phyloP scores from a whole-genome alignment of 2,113 vertebrate species.

The Neogale vison region DNA sequence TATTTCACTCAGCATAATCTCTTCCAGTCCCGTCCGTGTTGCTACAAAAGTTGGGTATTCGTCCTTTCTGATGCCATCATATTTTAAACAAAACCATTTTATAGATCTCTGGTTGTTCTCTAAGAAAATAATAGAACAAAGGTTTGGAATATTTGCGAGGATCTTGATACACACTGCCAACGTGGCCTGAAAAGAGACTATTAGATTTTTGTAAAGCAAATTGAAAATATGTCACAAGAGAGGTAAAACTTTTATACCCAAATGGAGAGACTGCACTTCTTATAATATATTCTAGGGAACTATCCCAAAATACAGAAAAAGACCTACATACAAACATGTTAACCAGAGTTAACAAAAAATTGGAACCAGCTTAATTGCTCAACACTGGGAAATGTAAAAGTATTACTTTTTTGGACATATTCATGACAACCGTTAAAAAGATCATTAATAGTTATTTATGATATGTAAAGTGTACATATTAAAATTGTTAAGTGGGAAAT shows the following conservation, averaged over 20 bases:
- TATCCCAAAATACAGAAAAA: background rate
- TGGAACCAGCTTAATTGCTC: background rate
- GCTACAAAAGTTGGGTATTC: no score
- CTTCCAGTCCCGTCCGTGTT: no score
- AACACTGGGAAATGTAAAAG: background rate
- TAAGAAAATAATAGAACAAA: slow-evolving; percentile 32
- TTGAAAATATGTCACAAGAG: background rate
- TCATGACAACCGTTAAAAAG: background rate
- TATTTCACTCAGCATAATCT: no score
- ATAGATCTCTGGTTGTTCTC: background rate
- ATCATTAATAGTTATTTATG: slow-evolving; percentile 14
- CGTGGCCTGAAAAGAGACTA: background rate
- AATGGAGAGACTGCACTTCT: background rate
- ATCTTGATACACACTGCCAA: background rate
- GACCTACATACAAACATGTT: background rate
- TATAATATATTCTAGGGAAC: background rate
- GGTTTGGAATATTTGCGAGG: background rate
- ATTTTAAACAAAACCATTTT: background rate
- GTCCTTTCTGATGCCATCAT: background rate
- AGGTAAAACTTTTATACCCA: background rate
- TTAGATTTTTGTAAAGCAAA: slow-evolving; percentile 18
- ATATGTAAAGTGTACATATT: background rate
- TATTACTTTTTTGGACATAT: background rate
- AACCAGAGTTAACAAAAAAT: background rate
- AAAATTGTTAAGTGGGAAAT: background rate